Evolutionary conservation across 2,797 vertebrate genomes (phyloP), one percentile per base, ranked within the genome.

Genomic region (Adrianichthys oophorus): DNA sequence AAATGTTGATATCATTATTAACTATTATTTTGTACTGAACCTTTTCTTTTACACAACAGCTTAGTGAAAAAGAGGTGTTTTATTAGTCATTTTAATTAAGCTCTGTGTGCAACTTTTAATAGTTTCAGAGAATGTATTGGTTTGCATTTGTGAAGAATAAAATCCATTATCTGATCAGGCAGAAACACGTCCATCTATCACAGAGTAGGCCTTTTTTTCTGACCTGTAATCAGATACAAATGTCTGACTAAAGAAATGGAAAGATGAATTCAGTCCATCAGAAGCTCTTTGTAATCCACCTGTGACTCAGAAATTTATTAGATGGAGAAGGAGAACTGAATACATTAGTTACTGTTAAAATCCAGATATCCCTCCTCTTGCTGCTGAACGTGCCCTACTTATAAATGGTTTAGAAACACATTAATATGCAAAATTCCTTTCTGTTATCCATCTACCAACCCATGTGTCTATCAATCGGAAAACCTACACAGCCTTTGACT

Each of bases 381-480:
- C n/a, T 15, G 18, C 44, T 32, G 52, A 73, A 56, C 12, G 16
- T 43, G 24, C 37, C 42, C 50, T 52, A 51, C 57, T 44, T 69
- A 52, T 55, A 66, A 78, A 73, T 45, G 19, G 56, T 54, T 15
- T 44, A 50, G 48, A 73, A 69, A 52, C 46, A 50, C 37, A 51
- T 54, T 55, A 1, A 80, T 84, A 85, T 81, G 79, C 76, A 80
- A 74, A 63, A 58, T 43, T 80, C 48, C 51, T 59, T 53, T 50
- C 47, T 40, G 21, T 24, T 56, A 48, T 42, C 61, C 68, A 23
- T 50, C 70, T 51, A 7, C 67, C 65, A 48, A 64, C 77, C 63
- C 43, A 51, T 76, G 68, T 41, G 19, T 82, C 73, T 40, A 48
- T 58, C 81, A 49, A 66, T 70, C 65, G 64, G 57, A 80, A 77